Conservation (phyloP, 2,888 invertebrate genomes). For the Melanchra persicariae region DNA sequence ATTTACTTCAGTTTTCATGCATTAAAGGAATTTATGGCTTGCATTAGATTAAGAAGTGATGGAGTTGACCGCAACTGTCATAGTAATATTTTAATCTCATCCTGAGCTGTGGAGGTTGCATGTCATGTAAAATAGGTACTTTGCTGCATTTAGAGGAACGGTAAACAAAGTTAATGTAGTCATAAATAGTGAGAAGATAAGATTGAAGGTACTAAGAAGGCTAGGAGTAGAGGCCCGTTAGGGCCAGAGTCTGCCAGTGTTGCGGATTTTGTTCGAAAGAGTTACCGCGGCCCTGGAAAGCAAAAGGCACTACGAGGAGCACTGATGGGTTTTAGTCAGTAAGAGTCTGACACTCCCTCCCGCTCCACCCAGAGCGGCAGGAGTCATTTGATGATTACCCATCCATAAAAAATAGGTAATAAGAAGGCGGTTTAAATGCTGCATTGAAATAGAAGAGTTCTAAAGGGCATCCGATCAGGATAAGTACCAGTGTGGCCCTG, state of each 20-base stretch:
- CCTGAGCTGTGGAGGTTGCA: constrained; percentile 25
- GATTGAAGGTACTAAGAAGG: not conserved
- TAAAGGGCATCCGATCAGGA: not conserved
- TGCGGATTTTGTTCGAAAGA: too few relatives aligned
- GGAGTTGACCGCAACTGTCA: constrained; percentile 15
- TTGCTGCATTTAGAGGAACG: constrained; percentile 23
- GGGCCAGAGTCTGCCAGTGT: too few relatives aligned
- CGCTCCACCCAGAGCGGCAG: too few relatives aligned
- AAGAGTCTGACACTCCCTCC: too few relatives aligned
- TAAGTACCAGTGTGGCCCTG: not conserved
- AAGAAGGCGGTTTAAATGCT: not conserved
- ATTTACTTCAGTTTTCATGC: constrained; percentile 34
- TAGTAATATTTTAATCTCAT: constrained; percentile 11
- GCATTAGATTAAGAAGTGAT: constrained; percentile 15
- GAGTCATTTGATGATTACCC: too few relatives aligned
- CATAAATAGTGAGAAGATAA: constrained; percentile 19
- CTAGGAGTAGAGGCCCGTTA: too few relatives aligned
- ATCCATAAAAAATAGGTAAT: too few relatives aligned
- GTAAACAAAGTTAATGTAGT: constrained; percentile 23
- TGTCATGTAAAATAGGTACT: constrained; percentile 24
- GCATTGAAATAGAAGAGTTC: not conserved
- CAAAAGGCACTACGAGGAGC: too few relatives aligned
- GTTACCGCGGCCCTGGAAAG: too few relatives aligned
- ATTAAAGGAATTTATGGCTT: constrained; percentile 26
- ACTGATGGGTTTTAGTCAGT: too few relatives aligned